Evolutionary conservation across 2,888 invertebrate species (phyloP).

Genomic region (Ceramica pisi): DNA sequence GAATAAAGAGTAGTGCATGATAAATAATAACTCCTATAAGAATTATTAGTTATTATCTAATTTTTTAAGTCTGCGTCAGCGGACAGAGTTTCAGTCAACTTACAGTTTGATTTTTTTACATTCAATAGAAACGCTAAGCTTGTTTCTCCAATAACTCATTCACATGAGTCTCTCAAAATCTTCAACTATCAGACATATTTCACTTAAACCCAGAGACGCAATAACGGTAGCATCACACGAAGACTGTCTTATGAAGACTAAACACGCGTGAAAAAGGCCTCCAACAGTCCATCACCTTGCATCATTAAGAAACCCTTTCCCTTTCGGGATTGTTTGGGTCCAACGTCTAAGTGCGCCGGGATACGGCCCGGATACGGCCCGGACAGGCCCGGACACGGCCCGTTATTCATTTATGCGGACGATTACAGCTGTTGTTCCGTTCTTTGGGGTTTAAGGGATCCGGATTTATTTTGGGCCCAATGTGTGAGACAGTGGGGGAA

Average conservation of each 20-base stretch:
- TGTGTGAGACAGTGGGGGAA: conserved; percentile 32
- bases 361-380: conserved; percentile 26
- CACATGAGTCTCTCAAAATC: no score
- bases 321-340: conserved; percentile 47
- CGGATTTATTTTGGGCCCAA: conserved; percentile 61
- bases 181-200: background rate
- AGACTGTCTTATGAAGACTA: conserved; percentile 30
- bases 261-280: conserved; percentile 38
- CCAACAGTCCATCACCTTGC: conserved; percentile 51
- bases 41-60: no score
- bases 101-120: no score
- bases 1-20: no score
- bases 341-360: conserved; percentile 55
- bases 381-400: conserved; percentile 32
- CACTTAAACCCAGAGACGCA: background rate
- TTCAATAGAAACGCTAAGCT: no score
- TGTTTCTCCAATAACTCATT: no score
- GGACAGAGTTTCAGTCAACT: no score
- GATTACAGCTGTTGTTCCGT: conserved; percentile 69
- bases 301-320: conserved; percentile 56
- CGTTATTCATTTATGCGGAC: conserved; percentile 68
- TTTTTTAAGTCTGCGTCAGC: no score
- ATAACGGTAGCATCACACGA: conserved; percentile 9
- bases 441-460: conserved; percentile 59
- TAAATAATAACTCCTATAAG: no score